These are phyloP conservation scores for Scarus forsteni DNA, from an alignment of 2,797 vertebrate genomes.

Conservation along the genomic window DNA sequence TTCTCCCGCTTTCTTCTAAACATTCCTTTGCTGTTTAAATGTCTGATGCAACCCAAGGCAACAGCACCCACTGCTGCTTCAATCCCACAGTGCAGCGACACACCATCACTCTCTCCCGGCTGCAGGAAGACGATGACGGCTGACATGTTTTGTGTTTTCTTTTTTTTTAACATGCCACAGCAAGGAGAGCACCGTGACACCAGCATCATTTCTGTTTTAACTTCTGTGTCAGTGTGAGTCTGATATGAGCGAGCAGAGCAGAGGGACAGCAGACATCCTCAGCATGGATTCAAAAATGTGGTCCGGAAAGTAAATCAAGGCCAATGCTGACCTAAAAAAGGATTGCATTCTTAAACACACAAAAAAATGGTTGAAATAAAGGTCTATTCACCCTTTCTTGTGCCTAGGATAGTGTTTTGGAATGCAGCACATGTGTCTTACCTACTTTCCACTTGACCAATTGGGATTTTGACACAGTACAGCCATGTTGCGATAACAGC, in stretches of 20 bases:
- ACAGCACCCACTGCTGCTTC: constrained; percentile 77
- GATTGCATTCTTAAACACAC: too few relatives aligned
- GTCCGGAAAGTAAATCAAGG: not conserved
- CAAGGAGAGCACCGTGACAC: not conserved
- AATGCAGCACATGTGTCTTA: too few relatives aligned
- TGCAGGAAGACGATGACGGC: not conserved
- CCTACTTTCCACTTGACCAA: too few relatives aligned
- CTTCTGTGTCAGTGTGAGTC: not conserved
- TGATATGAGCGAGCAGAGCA: not conserved
- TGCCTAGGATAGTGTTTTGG: too few relatives aligned
- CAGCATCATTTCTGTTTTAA: constrained; percentile 2
- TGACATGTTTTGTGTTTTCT: not conserved
- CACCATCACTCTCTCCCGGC: not conserved
- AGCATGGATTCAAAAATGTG: not conserved
- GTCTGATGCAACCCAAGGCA: constrained; percentile 60
- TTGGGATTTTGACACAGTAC: too few relatives aligned
- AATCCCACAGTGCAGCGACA: constrained; percentile 54
- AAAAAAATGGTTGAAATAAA: too few relatives aligned
- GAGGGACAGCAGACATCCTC: not conserved
- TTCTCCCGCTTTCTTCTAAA: not conserved
- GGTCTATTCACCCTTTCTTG: too few relatives aligned
- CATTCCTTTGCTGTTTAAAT: constrained; percentile 21
- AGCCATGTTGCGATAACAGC: too few relatives aligned
- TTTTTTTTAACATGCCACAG: constrained; percentile 1
- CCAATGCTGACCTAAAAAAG: too few relatives aligned